Conservation (phyloP, 2,797 vertebrate genomes). For the Enteromius treurensis region DNA sequence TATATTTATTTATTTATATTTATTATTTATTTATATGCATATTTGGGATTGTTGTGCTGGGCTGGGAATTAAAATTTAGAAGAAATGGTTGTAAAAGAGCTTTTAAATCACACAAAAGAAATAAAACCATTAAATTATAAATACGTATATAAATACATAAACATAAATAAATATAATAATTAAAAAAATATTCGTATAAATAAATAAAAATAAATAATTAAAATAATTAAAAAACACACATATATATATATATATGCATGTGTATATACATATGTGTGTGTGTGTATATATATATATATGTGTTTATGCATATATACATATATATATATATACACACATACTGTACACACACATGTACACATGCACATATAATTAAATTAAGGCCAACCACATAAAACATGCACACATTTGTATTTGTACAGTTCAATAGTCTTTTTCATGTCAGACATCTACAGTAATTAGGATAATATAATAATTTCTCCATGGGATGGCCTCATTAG, state of each 20-base stretch:
- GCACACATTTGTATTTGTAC: background rate
- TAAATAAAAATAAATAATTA: too few species aligned
- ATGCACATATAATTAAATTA: background rate
- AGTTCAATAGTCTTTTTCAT: background rate
- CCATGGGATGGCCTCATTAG: background rate
- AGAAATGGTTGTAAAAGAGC: background rate
- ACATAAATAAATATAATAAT: too few species aligned
- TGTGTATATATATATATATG: too few species aligned
- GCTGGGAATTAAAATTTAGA: background rate
- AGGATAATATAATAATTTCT: background rate
- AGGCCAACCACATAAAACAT: background rate
- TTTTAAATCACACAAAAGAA: background rate
- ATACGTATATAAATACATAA: too few species aligned
- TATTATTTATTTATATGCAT: background rate
- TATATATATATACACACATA: too few species aligned
- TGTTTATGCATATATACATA: accelerated
- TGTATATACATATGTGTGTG: too few species aligned
- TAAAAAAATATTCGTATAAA: too few species aligned
- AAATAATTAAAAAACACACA: too few species aligned
- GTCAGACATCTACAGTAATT: background rate
- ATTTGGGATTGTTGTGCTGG: background rate
- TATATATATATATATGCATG: too few species aligned
- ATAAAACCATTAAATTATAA: background rate
- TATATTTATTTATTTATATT: background rate
- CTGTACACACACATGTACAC: too few species aligned